These are phyloP conservation scores for Petrocephalus zakoni DNA, from an alignment of 2,113 vertebrate species.

Conservation along the genomic window DNA sequence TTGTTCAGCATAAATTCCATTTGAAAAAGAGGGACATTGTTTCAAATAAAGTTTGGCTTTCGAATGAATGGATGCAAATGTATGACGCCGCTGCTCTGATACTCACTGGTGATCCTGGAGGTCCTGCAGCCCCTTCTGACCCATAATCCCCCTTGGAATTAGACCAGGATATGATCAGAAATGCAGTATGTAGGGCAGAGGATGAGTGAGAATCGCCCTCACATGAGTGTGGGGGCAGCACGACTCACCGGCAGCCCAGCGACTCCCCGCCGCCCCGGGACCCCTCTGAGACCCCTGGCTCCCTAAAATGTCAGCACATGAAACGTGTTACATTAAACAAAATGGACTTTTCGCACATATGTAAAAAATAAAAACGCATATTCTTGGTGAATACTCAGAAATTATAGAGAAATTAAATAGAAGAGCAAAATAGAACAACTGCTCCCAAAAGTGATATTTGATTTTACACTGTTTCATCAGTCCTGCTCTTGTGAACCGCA, in stretches of 20 bases:
- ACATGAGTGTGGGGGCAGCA: not conserved
- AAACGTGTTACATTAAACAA: not conserved
- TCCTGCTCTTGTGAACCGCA: too few species aligned
- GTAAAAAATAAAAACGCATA: not conserved
- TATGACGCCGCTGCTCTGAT: not conserved
- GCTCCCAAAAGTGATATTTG: not conserved
- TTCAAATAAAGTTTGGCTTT: not conserved
- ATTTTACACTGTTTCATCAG: too few species aligned
- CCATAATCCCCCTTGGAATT: conserved; percentile 59
- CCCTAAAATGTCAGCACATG: conserved; percentile 50
- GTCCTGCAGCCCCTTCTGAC: conserved; percentile 51
- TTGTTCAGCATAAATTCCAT: not conserved
- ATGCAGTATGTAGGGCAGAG: not conserved
- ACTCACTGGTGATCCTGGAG: conserved; percentile 60
- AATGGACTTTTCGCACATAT: not conserved
- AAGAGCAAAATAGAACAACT: not conserved
- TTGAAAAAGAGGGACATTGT: not conserved
- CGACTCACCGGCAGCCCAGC: conserved; percentile 56
- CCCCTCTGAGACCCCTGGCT: conserved; percentile 55
- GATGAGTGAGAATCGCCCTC: too few species aligned
- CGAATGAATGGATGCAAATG: not conserved
- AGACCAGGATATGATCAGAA: not conserved
- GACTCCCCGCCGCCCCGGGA: conserved; percentile 53
- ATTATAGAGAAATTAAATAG: too few species aligned
- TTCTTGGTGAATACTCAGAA: too few species aligned